phyloP scores from a whole-genome alignment of 2,797 vertebrate genomes.

The Acropternis orthonyx region DNA sequence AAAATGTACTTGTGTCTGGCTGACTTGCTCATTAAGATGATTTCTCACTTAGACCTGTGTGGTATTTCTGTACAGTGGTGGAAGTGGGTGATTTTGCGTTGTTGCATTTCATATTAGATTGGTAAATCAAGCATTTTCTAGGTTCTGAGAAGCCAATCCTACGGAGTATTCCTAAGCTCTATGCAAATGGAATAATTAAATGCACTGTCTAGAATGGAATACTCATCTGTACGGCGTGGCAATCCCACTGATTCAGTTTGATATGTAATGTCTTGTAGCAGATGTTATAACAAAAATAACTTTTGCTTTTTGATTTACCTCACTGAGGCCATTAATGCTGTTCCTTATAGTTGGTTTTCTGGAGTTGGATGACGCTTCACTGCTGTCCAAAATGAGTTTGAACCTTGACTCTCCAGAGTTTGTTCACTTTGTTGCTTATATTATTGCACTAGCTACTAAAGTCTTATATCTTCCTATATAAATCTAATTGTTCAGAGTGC shows the following conservation, averaged over 20 bases:
- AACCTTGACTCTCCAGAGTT: slow-evolving; percentile 69
- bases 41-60: slow-evolving; percentile 19
- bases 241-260: slow-evolving; percentile 47
- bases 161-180: slow-evolving; percentile 44
- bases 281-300: slow-evolving; percentile 72
- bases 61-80: slow-evolving; percentile 26
- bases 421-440: slow-evolving; percentile 63
- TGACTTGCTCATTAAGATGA: slow-evolving; percentile 9
- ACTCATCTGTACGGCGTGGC: slow-evolving; percentile 13
- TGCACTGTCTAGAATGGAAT: slow-evolving; percentile 20
- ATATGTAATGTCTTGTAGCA: slow-evolving; percentile 74
- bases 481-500: slow-evolving; percentile 70
- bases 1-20: slow-evolving; percentile 40
- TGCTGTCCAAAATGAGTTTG: slow-evolving; percentile 69
- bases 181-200: slow-evolving; percentile 23
- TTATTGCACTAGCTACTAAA: slow-evolving; percentile 76
- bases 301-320: slow-evolving; percentile 72
- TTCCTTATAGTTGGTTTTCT: slow-evolving; percentile 68
- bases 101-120: slow-evolving; percentile 30
- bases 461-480: slow-evolving; percentile 68
- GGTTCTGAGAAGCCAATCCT: slow-evolving; percentile 62
- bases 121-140: slow-evolving; percentile 18
- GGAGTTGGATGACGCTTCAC: slow-evolving; percentile 60
- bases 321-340: slow-evolving; percentile 76
- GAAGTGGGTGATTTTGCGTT: slow-evolving; percentile 8